Base-by-base conservation (phyloP, 1,140 invertebrate genomes). In the Lepidurus couesii region DNA sequence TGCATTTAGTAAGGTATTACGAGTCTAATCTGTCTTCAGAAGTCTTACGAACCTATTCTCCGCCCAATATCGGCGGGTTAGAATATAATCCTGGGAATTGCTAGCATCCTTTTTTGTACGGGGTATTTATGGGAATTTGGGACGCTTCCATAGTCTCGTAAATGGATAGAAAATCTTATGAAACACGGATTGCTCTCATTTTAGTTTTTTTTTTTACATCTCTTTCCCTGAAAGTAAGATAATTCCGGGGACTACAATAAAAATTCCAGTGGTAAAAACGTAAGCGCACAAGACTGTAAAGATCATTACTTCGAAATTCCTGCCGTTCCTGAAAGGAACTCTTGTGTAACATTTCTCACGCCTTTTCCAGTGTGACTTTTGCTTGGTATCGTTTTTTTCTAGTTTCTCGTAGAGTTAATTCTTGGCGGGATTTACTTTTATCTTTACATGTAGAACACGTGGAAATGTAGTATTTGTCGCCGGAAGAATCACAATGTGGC, bases 391-490 rank as follows among this genome's bases (percentile, higher is more conserved):
- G 34, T 34, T 34, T 34, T 34, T 34, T 4, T 34, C 34, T 34
- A 4, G 1, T 34, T 34, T 34, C 1, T 26, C 34, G 4, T 34
- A 2, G 4, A 34, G 0, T 34, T 34, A 34, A 34, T 34, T 34
- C 34, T 34, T 34, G 34, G 3, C 34, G 34, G 34, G 34, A 34
- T 34, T 34, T 34, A 34, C 4, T 34, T 42, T 43, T 79, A 21
- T 76, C 75, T 74, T 65, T 9, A 80, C 34, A 34, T 78, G 7
- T 86, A 92, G 91, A 90, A 88, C 80, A 90, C 88, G 80, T 93
- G 92, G 92, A 86, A 91, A 73, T 93, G 92, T 84, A 92, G 91
- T 79, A 91, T 93, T 3, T 93, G 92, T 82, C 89, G 91, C 24
- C 89, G 92, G 81, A 93, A 93, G 85, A 75, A 47, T 42, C 78